Base-by-base conservation (phyloP, 2,797 vertebrate genomes). In the Centroberyx gerrardi region DNA sequence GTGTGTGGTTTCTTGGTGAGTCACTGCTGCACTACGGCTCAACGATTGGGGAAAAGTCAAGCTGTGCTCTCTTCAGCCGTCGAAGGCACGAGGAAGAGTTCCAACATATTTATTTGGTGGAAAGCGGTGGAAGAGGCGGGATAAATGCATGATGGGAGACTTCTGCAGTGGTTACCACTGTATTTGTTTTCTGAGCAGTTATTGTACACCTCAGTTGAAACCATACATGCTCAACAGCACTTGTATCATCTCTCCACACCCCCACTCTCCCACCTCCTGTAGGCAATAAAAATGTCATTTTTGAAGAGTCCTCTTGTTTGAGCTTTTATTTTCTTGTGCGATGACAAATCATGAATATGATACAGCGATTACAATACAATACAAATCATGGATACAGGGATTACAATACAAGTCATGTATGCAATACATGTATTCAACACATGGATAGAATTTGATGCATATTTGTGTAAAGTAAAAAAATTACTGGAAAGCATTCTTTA, bases 261-360 rank as follows among this genome's bases (percentile, higher is more conserved):
- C 68, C 61, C 3, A 0, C 33, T 28, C 73, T 3, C 31, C 29
- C 73, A 66, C 27, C 31, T 52, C 59, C 69, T 83, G 46, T 61
- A 77, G 85, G 81, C 83, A 88, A 88, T 88, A 86, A 90, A 88
- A 60, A 64, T 28, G 17, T 72, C 54, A 44, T 74, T 77, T 78
- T 70, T 58, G 1, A 76, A 49, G 17, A 61, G 52, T 46, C 13
- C 51, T 14, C 42, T 69, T 65, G 42, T 83, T 49, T 55, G 18
- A 42, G 36, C 1, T 55, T 81, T 87, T 85, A 78, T 84, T 85
- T 81, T 3, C 36, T 4, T 5, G 3, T 59, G 0, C 13, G 12
- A 68, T 17, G 3, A 42, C 1, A 53, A 22, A 3, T 53, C 17
- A 38, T 13, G 8, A 8, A 48, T 28, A 44, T 3, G 38, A 49